These are phyloP conservation scores for Atopsyche davidsoni DNA, from an alignment of 1,140 invertebrate species.

Conservation along the genomic window DNA sequence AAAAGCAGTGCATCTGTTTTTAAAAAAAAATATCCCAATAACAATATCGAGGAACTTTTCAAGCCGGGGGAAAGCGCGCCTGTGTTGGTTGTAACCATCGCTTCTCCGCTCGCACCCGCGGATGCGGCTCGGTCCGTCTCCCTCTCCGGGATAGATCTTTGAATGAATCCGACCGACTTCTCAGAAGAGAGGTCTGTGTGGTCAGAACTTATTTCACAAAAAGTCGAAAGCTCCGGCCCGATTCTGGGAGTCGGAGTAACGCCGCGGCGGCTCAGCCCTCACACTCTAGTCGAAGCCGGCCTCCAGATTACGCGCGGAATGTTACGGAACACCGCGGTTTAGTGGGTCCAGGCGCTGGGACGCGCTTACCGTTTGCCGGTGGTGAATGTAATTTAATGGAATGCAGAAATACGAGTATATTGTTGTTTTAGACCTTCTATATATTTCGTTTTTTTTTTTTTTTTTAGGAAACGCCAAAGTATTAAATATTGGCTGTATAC, in stretches of 20 bases:
- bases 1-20: background rate
- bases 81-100: constrained; percentile 1
- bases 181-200: constrained; percentile 26
- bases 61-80: constrained; percentile 11
- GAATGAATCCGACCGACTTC: constrained; percentile 25
- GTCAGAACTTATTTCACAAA: constrained; percentile 24
- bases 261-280: background rate
- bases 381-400: constrained; percentile 26
- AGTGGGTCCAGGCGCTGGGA: background rate
- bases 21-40: constrained; percentile 2
- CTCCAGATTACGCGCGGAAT: constrained; percentile 4
- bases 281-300: constrained; percentile 7
- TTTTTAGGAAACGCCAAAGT: constrained; percentile 15
- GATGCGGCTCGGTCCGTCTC: background rate
- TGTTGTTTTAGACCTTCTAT: constrained; percentile 21
- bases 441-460: background rate
- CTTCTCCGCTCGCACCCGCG: constrained; percentile 1
- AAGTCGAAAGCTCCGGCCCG: constrained; percentile 16
- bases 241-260: constrained; percentile 11
- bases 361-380: background rate
- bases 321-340: too few species aligned
- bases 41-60: constrained; percentile 22
- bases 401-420: constrained; percentile 27
- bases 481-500: constrained; percentile 17
- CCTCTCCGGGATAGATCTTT: constrained; percentile 16